Evolutionary conservation across 2,797 vertebrate species (phyloP), one percentile per base, ranked within the genome.

Genomic region (Luscinia megarhynchos): DNA sequence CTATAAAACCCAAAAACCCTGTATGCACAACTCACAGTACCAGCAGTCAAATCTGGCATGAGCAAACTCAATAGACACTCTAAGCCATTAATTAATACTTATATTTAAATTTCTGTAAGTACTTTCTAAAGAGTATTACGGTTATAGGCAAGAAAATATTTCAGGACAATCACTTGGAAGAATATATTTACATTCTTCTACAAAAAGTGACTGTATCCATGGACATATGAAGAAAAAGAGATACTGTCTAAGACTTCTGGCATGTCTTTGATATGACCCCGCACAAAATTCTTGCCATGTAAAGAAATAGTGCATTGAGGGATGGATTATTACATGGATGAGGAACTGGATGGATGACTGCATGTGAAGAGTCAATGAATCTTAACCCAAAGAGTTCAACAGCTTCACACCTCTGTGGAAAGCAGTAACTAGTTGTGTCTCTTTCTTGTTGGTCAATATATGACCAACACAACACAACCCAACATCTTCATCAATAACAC

Each of bases 291-390:
- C 51, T 48, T 36, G 51, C 29, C 17, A 76, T 3, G 40, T 6
- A 36, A 1, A 68, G 9, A 85, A 24, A 34, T 1, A 53, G 1
- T 2, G 4, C 1, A 19, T 13, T 72, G n/a, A 72, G 26, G 16
- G 36, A n/a, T 30, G 9, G 10, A 36, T 34, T 45, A 26, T n/a
- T 48, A 69, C 5, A 43, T 3, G 23, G 18, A 40, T 50, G 11
- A 78, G 16, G 30, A 89, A 46, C 27, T 11, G 7, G 15, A 18
- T 61, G 27, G 27, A 58, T 41, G 12, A 84, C 12, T 3, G 3
- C 12, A 70, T 38, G 22, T 48, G 15, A 55, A 48, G 15, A 53
- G 19, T 21, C 32, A 82, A 21, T 4, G 6, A 80, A 26, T 50
- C 32, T 75, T 51, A 64, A 19, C 12, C 19, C 17, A 18, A 41